Evolutionary conservation across 2,888 invertebrate species (phyloP).

Genomic region (Plagodis pulveraria): DNA sequence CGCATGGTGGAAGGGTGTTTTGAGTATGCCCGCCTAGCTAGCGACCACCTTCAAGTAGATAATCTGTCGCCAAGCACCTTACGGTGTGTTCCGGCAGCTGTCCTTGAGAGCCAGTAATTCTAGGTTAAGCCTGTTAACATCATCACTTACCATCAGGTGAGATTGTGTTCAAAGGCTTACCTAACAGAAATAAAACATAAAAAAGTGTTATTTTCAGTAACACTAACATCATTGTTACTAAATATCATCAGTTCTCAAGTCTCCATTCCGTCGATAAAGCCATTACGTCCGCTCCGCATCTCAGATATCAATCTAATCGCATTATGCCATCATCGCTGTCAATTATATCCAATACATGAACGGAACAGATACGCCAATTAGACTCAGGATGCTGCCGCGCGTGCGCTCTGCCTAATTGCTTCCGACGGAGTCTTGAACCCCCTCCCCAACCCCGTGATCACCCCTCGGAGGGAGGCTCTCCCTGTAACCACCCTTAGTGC

Average conservation of each 20-base stretch:
- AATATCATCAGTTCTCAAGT: background rate
- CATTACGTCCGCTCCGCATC: constrained; percentile 23
- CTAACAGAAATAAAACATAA: no score
- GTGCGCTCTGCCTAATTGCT: constrained; percentile 79
- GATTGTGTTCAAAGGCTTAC: no score
- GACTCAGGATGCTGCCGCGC: constrained; percentile 73
- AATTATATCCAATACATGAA: constrained; percentile 75
- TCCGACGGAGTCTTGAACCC: constrained; percentile 56
- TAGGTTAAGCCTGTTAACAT: no score
- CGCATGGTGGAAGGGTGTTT: no score
- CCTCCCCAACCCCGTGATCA: constrained; percentile 23
- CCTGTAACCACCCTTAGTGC: constrained; percentile 37
- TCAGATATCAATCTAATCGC: constrained; percentile 57
- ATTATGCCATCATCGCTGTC: constrained; percentile 62
- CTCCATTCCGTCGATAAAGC: background rate
- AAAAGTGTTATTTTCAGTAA: no score
- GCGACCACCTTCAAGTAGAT: no score
- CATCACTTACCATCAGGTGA: no score
- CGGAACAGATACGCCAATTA: constrained; percentile 79
- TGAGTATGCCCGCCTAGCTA: no score
- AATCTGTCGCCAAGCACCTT: no score
- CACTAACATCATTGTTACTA: background rate
- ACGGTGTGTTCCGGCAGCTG: no score
- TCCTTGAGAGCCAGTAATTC: no score
- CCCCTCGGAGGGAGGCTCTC: constrained; percentile 14